Evolutionary conservation across 2,888 invertebrate species (phyloP).

Genomic region (Microctonus aethiopoides): DNA sequence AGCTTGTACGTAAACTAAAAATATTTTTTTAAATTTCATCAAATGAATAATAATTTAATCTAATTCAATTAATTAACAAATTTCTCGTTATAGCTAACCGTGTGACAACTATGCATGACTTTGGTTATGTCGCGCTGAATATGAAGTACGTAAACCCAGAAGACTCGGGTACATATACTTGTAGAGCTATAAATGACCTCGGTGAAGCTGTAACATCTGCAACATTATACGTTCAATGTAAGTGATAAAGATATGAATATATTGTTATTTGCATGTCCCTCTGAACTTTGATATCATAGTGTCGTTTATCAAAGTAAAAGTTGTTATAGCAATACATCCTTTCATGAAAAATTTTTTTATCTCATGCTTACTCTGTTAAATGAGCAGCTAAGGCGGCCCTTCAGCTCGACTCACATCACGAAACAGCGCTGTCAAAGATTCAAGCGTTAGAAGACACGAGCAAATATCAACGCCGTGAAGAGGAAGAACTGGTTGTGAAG

Average conservation of each 20-base stretch:
- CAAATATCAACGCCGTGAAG: conserved; percentile 83
- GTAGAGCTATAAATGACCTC: conserved; percentile 90
- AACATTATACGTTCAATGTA: conserved; percentile 87
- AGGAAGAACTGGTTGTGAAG: conserved; percentile 82
- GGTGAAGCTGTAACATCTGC: conserved; percentile 97
- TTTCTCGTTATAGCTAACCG: conserved; percentile 77
- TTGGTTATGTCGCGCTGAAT: conserved; percentile 95
- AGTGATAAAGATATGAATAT: conserved; percentile 63
- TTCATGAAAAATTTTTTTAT: conserved; percentile 2
- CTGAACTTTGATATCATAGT: neutral
- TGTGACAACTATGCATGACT: conserved; percentile 95
- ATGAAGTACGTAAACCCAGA: conserved; percentile 95
- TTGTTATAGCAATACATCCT: neutral
- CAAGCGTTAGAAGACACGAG: conserved; percentile 86
- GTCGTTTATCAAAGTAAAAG: neutral
- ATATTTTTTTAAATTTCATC: too few relatives aligned
- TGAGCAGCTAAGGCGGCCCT: conserved; percentile 84
- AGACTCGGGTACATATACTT: conserved; percentile 97
- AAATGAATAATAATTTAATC: neutral
- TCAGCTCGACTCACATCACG: conserved; percentile 89
- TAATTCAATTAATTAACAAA: conserved; percentile 11
- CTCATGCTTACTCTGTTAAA: conserved; percentile 46
- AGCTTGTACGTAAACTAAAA: conserved; percentile 76
- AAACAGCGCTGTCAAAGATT: conserved; percentile 87
- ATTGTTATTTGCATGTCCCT: neutral